Percentiles rank a stretch among this genome's conserved stretches.
phyloP scores from a whole-genome alignment of 2,113 vertebrate species.

The Ailurus styani region DNA sequence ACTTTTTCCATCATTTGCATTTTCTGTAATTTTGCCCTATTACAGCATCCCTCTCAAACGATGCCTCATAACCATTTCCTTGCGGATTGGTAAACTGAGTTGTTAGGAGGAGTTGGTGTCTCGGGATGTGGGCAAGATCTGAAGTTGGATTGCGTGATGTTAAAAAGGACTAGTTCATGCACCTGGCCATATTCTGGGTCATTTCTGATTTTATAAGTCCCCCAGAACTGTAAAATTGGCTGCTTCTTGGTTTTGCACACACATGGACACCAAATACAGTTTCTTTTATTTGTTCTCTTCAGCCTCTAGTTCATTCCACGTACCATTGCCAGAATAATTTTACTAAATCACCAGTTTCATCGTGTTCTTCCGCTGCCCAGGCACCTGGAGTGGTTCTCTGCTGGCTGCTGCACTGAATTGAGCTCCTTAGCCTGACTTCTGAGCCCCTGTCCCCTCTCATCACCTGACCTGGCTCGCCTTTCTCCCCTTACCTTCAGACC shows the following conservation, averaged over 20 bases:
- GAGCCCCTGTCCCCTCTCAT: not conserved
- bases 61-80: constrained; percentile 53
- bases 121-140: not conserved
- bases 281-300: not conserved
- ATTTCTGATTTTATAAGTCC: not conserved
- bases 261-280: not conserved
- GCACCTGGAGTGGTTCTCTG: not conserved
- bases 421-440: not conserved
- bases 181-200: not conserved
- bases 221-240: not conserved
- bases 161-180: not conserved
- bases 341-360: not conserved
- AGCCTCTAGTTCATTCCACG: constrained; percentile 11
- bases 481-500: not conserved
- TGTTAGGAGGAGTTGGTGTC: not conserved
- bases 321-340: not conserved
- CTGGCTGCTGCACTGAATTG: not conserved
- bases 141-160: not conserved
- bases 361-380: not conserved
- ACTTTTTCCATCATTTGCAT: constrained; percentile 80
- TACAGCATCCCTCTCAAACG: constrained; percentile 63
- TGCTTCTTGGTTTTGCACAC: not conserved
- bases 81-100: not conserved
- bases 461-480: accelerated
- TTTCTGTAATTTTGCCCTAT: constrained; percentile 77